A percentile compares a stretch with the other conserved stretches of the same genome.
Conservation (phyloP, 2,888 invertebrate species). For the Autographa gamma region DNA sequence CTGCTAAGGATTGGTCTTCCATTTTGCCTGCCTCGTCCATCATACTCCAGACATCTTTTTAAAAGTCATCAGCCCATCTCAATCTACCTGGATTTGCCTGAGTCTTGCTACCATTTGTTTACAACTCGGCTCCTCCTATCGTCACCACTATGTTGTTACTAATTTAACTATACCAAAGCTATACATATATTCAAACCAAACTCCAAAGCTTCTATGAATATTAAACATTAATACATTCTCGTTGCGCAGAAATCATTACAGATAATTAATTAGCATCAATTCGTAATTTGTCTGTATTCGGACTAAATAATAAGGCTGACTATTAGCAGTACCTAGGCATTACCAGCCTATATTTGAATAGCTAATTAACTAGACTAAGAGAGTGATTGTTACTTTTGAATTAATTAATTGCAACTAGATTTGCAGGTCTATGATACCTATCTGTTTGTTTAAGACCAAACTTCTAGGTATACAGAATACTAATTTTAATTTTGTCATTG, state of each 20-base stretch:
- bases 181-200: neutral
- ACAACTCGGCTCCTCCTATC: too few relatives aligned
- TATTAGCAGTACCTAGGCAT: constrained; percentile 16
- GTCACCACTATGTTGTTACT: too few relatives aligned
- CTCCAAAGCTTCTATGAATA: neutral
- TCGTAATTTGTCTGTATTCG: constrained; percentile 11
- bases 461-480: neutral
- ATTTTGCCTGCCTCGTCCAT: too few relatives aligned
- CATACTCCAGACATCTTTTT: too few relatives aligned
- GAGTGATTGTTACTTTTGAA: constrained; percentile 51
- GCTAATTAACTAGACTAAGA: constrained; percentile 38
- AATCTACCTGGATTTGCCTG: too few relatives aligned
- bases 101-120: too few relatives aligned
- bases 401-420: constrained; percentile 44
- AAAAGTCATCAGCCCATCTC: too few relatives aligned
- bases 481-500: neutral
- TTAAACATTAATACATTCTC: neutral
- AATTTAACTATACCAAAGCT: too few relatives aligned
- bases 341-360: constrained; percentile 39
- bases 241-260: neutral
- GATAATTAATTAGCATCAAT: constrained; percentile 25
- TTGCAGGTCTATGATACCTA: constrained; percentile 17
- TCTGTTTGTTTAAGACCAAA: constrained; percentile 19
- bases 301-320: constrained; percentile 25
- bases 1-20: too few relatives aligned